phyloP scores from a whole-genome alignment of 2,888 invertebrate species.

The Epistrophe grossulariae region DNA sequence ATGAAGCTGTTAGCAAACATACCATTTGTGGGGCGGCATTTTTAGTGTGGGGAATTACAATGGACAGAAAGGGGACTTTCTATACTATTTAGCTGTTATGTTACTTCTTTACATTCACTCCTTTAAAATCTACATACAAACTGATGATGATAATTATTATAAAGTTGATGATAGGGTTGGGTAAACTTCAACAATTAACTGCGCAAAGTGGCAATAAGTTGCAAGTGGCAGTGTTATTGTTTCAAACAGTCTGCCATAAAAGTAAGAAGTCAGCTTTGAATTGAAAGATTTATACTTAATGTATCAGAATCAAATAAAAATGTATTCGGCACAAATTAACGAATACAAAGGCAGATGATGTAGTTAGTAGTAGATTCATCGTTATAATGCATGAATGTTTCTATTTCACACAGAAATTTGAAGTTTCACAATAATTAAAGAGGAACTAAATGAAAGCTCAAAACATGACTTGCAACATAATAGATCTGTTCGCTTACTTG shows the following conservation, averaged over 20 bases:
- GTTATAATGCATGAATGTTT: too few species aligned
- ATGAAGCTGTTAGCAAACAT: constrained; percentile 36
- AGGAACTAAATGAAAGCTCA: too few species aligned
- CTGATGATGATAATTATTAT: constrained; percentile 49
- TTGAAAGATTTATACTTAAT: too few species aligned
- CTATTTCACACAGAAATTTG: too few species aligned
- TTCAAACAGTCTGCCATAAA: constrained; percentile 32
- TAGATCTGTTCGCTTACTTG: too few species aligned
- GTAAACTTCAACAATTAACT: constrained; percentile 64
- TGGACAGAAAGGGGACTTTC: constrained; percentile 36
- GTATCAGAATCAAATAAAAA: too few species aligned
- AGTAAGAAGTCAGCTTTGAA: not conserved
- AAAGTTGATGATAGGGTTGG: constrained; percentile 63
- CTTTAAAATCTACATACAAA: not conserved
- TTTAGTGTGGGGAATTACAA: constrained; percentile 22
- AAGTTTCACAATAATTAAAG: too few species aligned
- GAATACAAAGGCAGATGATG: too few species aligned
- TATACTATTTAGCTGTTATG: not conserved
- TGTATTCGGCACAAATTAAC: too few species aligned
- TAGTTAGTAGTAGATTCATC: too few species aligned
- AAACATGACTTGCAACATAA: too few species aligned
- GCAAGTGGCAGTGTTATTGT: constrained; percentile 26
- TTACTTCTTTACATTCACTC: constrained; percentile 24
- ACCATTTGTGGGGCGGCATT: constrained; percentile 51
- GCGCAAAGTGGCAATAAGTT: constrained; percentile 59